phyloP scores from a whole-genome alignment of 2,797 vertebrate species.

The Thamnophis elegans region DNA sequence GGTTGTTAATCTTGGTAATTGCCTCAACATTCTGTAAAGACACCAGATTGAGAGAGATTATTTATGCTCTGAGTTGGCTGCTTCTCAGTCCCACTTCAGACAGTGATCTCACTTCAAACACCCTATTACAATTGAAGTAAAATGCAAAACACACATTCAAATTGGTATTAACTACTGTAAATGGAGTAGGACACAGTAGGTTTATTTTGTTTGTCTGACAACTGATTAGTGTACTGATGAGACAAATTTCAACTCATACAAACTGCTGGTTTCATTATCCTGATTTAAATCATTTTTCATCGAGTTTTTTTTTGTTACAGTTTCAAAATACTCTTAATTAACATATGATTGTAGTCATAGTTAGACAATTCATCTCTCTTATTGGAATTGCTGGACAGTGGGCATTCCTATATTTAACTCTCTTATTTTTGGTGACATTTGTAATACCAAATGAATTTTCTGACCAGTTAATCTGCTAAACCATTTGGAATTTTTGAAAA shows the following conservation, averaged over 20 bases:
- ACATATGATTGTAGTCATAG: constrained; percentile 1
- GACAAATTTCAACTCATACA: background rate
- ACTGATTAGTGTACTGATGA: background rate
- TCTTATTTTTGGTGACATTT: background rate
- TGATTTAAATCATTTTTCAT: background rate
- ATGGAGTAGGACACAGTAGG: background rate
- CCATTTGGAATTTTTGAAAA: background rate
- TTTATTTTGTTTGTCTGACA: background rate
- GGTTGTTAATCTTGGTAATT: background rate
- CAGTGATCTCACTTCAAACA: background rate
- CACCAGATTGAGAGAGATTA: background rate
- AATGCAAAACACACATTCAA: background rate
- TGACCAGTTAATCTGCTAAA: constrained; percentile 3
- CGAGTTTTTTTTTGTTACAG: background rate
- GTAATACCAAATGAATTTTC: background rate
- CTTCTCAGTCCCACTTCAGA: background rate
- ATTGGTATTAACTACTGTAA: background rate
- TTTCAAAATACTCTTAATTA: background rate
- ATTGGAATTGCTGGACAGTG: background rate
- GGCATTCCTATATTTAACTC: background rate
- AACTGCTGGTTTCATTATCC: background rate
- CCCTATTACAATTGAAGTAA: background rate
- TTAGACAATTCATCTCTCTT: background rate
- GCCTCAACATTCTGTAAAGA: background rate
- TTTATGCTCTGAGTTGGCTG: background rate